Percentiles rank a stretch among this genome's conserved stretches.
Evolutionary conservation across 2,888 invertebrate species (phyloP).

Genomic region (Andrena chrysosceles): DNA sequence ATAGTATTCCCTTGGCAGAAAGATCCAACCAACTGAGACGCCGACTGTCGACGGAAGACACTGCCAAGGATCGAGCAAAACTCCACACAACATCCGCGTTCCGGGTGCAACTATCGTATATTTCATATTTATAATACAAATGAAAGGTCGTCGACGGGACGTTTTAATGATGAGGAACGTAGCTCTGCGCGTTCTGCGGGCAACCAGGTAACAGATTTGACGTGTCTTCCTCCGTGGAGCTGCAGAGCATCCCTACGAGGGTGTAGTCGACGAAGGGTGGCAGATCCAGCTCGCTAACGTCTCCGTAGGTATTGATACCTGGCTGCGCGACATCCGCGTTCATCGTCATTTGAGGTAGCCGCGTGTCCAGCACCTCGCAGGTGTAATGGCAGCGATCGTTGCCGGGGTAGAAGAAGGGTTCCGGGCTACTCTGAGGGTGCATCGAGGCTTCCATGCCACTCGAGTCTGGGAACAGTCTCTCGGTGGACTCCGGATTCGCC

Average conservation of each 20-base stretch:
- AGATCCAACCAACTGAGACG: not conserved
- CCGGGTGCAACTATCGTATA: conserved; percentile 55
- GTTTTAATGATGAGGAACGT: conserved; percentile 81
- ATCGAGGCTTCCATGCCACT: conserved; percentile 57
- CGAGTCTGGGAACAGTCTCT: conserved; percentile 73
- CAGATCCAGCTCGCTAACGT: conserved; percentile 78
- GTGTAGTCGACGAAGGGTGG: conserved; percentile 83
- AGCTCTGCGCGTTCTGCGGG: conserved; percentile 76
- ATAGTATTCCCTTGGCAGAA: not conserved
- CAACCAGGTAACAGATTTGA: conserved; percentile 71
- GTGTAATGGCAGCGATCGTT: conserved; percentile 82
- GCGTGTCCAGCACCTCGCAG: conserved; percentile 81
- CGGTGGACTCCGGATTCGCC: conserved; percentile 53
- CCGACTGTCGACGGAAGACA: not conserved
- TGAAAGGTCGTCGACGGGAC: conserved; percentile 59
- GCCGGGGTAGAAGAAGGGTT: conserved; percentile 78
- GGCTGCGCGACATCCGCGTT: conserved; percentile 33
- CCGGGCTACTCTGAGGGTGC: conserved; percentile 77
- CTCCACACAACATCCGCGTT: not conserved
- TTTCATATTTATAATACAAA: conserved; percentile 79
- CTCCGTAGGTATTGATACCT: conserved; percentile 65
- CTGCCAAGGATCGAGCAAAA: conserved; percentile 14
- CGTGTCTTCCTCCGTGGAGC: conserved; percentile 76
- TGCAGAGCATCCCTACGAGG: conserved; percentile 83
- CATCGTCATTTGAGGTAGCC: conserved; percentile 71